phyloP scores from a whole-genome alignment of 64 coral and sea anemone genomes.

The Pocillopora damicornis region DNA sequence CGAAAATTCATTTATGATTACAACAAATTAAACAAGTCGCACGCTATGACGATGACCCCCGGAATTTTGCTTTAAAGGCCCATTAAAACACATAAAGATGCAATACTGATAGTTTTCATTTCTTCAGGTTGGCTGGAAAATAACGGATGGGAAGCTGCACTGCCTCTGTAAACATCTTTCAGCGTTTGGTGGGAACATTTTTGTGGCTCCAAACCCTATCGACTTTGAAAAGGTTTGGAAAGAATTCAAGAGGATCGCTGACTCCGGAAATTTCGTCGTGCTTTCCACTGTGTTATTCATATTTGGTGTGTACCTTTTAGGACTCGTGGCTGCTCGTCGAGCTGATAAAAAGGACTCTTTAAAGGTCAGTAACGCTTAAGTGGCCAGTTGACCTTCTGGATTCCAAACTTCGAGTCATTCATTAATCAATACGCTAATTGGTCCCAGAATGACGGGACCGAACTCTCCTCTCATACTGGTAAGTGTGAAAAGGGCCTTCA shows the following conservation, averaged over 20 bases:
- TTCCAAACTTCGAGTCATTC: no score
- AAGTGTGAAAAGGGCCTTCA: no score
- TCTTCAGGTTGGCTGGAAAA: slow-evolving; percentile 17
- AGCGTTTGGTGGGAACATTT: slow-evolving; percentile 44
- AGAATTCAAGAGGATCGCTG: neutral
- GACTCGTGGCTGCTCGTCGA: slow-evolving; percentile 22
- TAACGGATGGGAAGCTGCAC: neutral
- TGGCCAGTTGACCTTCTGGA: no score
- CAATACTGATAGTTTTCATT: neutral
- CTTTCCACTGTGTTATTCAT: slow-evolving; percentile 22
- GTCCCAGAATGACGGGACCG: no score
- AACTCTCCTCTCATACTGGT: no score
- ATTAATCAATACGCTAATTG: no score
- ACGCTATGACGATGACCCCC: no score
- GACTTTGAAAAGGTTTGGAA: slow-evolving; percentile 51
- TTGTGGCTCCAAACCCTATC: slow-evolving; percentile 46
- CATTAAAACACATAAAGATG: neutral
- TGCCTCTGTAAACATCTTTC: slow-evolving; percentile 53
- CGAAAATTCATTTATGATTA: no score
- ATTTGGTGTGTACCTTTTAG: slow-evolving; percentile 33
- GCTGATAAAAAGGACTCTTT: slow-evolving; percentile 29
- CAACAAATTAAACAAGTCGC: no score
- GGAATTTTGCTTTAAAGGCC: no score
- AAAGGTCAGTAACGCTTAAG: neutral
- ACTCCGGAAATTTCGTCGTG: slow-evolving; percentile 36